Conservation (phyloP, 2,888 invertebrate species). For the Aproaerema taeniolella region DNA sequence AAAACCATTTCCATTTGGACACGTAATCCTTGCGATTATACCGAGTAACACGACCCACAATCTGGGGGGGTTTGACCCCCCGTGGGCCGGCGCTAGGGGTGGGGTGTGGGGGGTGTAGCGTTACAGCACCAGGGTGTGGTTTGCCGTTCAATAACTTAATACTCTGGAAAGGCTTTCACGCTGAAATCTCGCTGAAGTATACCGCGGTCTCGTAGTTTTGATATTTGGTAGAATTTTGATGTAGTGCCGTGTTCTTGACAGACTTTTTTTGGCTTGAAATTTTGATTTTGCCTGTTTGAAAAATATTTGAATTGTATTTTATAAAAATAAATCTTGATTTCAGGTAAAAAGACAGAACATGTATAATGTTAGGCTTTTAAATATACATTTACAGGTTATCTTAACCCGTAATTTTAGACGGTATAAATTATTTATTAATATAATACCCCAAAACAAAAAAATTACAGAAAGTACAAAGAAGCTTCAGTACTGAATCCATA, state of each 20-base stretch:
- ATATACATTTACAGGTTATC: too few relatives aligned
- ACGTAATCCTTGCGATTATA: slow-evolving; percentile 51
- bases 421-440: too few relatives aligned
- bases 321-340: too few relatives aligned
- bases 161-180: slow-evolving; percentile 76
- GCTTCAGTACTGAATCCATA: too few relatives aligned
- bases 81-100: too few relatives aligned
- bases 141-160: slow-evolving; percentile 78
- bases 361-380: too few relatives aligned
- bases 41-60: slow-evolving; percentile 37
- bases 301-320: too few relatives aligned
- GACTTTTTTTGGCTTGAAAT: slow-evolving; percentile 6
- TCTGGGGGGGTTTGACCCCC: slow-evolving; percentile 20
- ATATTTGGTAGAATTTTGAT: slow-evolving; percentile 30
- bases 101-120: slow-evolving; percentile 42
- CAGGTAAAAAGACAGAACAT: too few relatives aligned
- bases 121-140: slow-evolving; percentile 74
- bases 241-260: slow-evolving; percentile 3
- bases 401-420: too few relatives aligned
- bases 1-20: slow-evolving; percentile 20
- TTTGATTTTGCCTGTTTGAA: too few relatives aligned
- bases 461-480: too few relatives aligned
- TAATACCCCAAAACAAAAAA: too few relatives aligned
- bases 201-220: slow-evolving; percentile 38
- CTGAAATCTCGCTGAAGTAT: slow-evolving; percentile 67